phyloP scores from a whole-genome alignment of 1,140 invertebrate species.

The Drosophila bocki region DNA sequence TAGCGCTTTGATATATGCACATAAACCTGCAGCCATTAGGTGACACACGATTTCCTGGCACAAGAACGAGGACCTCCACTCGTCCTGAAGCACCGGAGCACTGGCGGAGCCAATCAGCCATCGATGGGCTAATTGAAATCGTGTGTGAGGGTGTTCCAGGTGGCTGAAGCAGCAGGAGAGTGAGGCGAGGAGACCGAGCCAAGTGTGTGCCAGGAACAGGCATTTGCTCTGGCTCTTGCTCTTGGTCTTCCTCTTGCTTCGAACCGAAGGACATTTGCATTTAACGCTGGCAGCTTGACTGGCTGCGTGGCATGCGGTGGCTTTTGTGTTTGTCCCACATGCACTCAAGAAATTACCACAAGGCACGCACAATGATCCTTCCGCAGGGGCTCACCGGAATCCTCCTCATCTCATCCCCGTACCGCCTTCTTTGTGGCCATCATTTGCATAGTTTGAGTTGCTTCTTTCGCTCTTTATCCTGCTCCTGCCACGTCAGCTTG shows the following conservation, averaged over 20 bases:
- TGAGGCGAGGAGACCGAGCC: neutral
- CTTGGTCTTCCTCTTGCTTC: constrained; percentile 6
- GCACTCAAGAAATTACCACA: constrained; percentile 72
- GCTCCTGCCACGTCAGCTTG: constrained; percentile 39
- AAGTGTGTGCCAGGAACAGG: constrained; percentile 36
- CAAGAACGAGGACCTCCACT: constrained; percentile 8
- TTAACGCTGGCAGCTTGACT: constrained; percentile 38
- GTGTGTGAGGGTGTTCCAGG: constrained; percentile 30
- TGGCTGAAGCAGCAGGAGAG: constrained; percentile 1
- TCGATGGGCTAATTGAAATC: constrained; percentile 72
- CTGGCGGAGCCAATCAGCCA: constrained; percentile 57
- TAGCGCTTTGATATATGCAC: constrained; percentile 55
- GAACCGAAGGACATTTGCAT: constrained; percentile 50
- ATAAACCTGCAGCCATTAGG: constrained; percentile 50
- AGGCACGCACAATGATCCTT: constrained; percentile 62
- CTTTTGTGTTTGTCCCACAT: constrained; percentile 53
- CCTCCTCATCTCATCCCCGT: neutral
- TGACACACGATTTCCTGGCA: constrained; percentile 34
- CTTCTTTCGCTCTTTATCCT: constrained; percentile 6
- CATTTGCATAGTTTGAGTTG: constrained; percentile 67
- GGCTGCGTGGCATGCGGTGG: constrained; percentile 47
- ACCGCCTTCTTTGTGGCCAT: constrained; percentile 27
- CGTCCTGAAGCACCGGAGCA: neutral
- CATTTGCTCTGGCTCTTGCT: constrained; percentile 5
- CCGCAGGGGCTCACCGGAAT: constrained; percentile 3